Base-by-base conservation (phyloP, 2,888 invertebrate species). In the Hydriomena furcata region DNA sequence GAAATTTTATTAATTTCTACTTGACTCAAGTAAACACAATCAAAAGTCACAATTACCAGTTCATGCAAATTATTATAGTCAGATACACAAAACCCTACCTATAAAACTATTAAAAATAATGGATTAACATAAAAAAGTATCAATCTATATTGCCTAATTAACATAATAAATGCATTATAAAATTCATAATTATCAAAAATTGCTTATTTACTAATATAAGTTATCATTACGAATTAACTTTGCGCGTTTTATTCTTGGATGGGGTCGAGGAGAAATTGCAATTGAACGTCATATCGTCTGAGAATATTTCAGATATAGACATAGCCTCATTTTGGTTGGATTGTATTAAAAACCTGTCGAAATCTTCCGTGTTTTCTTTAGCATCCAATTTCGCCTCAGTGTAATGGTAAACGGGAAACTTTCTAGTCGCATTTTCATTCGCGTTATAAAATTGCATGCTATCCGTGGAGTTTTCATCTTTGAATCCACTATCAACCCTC, bases 181-280 rank as follows among this genome's bases (percentile, higher is more conserved):
- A 82, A 78, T 73, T 79, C 73, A 79, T 79, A 74, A 56, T 55
- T 47, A 58, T 51, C 56, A 63, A 59, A 60, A 42, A 58, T 48
- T 59, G 48, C 53, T 49, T 56, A 60, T 13, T 41, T 55, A 47
- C 32, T 55, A 47, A 37, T 23, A 32, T 27, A 36, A 50, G 10
- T 38, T 28, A 31, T 24, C 25, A 32, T 61, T 76, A 81, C 24
- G 71, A 73, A 52, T 79, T 68, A 42, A 76, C 64, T 65, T 78
- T 82, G n/a, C 84, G 79, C 7, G 79, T 61, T 63, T 89, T 87
- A 57, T 79, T 89, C 58, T 89, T 90, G 1, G 90, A 91, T 7
- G 91, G 91, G 10, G 91, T 91, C 1, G 91, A 91, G 1, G 90
- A 88, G 53, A 86, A 90, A 48, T 90, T 90, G 55, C 88, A 88